Evolutionary conservation across 1,140 invertebrate species (phyloP), one percentile per base, ranked within the genome.

Genomic region (Hypsibius dujardini): DNA sequence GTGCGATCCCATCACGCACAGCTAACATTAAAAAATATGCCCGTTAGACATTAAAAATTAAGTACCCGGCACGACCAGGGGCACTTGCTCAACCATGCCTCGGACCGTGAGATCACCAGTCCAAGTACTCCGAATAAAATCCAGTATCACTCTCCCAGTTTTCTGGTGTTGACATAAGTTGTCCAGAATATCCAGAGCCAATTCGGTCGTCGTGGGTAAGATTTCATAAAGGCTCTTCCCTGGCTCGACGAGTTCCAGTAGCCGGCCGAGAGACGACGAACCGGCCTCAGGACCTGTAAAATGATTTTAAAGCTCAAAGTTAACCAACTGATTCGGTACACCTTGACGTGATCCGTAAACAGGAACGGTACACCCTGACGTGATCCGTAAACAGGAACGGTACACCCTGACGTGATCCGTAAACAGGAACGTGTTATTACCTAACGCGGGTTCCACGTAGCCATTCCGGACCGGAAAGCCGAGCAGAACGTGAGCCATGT

Each of bases 381-480:
- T n/a, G n/a, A n/a, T n/a, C n/a, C n/a, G n/a, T n/a, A n/a, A n/a
- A n/a, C n/a, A n/a, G n/a, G n/a, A n/a, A n/a, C n/a, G n/a, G n/a
- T n/a, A n/a, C n/a, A n/a, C n/a, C n/a, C n/a, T n/a, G n/a, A n/a
- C n/a, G n/a, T n/a, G n/a, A n/a, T n/a, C n/a, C n/a, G n/a, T n/a
- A n/a, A n/a, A n/a, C n/a, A n/a, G n/a, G n/a, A n/a, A n/a, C n/a
- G n/a, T 56, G 7, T 56, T 56, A 56, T n/a, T n/a, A n/a, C 7
- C 7, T 56, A n/a, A 56, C 50, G 50, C 7, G 7, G 50, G 50
- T 56, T 56, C 7, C n/a, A 56, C 50, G 7, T 7, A 56, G 3
- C 62, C 62, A 42, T 67, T 67, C 45, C 42, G 7, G 3, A 67
- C 7, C 12, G 62, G 62, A 67, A 67, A 67, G 42, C 62, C 62